Base-by-base conservation (phyloP, 2,797 vertebrate species). In the Falco rusticolus region DNA sequence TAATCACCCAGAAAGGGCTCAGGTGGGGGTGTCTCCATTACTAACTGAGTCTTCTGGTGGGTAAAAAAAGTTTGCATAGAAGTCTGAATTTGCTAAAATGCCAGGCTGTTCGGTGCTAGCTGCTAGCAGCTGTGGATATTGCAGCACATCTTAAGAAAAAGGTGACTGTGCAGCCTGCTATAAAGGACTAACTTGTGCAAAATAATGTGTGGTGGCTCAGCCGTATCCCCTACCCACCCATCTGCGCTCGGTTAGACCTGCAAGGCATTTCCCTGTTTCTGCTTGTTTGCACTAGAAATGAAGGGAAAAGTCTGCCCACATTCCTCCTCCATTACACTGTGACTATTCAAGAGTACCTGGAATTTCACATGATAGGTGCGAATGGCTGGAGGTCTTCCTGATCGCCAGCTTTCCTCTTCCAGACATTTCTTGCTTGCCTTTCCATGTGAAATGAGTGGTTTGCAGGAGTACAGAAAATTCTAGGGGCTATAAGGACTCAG, bases 341-440 rank as follows among this genome's bases (percentile, higher is more conserved):
- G 70, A 43, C n/a, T 83, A 5, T 31, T 54, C 61, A 28, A 28
- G 69, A 71, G 63, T 71, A 19, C 24, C 65, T 65, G 37, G 75
- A 80, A 28, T 79, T 91, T 56, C 5, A 1, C 22, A 0, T 7
- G 24, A 3, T 60, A 29, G 20, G 25, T 77, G 21, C 0, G 0
- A 82, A 45, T 24, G 53, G 18, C 45, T 65, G 34, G 50, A 89
- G 41, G 60, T 74, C 13, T 47, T 80, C 15, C 51, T 89, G 12
- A 3, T 3, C 57, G 18, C 28, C 60, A 90, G 31, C 14, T 89
- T 84, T 69, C 25, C 25, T 69, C 39, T 84, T 87, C 50, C 47
- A 59, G 34, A 6, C 24, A 41, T 51, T 95, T 82, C 33, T 39
- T 79, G 41, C 33, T 87, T 31, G 20, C 16, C 16, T 85, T 10